A percentile compares a stretch with the other conserved stretches of the same genome.
Conservation (phyloP, 1,140 invertebrate species). For the Agrypnia vestita region DNA sequence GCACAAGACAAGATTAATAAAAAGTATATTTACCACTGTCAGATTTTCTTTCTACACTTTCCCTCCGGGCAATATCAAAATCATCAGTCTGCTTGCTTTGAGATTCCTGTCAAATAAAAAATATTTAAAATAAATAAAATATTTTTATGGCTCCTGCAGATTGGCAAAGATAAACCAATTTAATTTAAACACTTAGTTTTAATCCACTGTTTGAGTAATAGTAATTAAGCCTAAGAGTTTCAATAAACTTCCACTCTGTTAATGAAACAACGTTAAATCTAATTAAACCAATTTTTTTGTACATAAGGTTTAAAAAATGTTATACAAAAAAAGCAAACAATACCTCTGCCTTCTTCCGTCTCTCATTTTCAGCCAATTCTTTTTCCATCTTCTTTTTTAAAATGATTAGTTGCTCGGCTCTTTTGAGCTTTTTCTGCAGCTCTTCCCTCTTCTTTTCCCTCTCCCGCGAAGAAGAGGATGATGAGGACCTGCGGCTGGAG, state of each 20-base stretch:
- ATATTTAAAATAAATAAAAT: constrained; percentile 5
- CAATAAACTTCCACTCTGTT: too few species aligned
- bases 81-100: constrained; percentile 13
- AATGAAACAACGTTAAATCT: too few species aligned
- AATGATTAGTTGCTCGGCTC: constrained; percentile 69
- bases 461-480: constrained; percentile 47
- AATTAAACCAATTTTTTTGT: too few species aligned
- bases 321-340: constrained; percentile 20
- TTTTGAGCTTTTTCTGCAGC: constrained; percentile 68
- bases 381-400: constrained; percentile 75
- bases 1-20: not conserved
- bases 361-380: constrained; percentile 68
- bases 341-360: constrained; percentile 62
- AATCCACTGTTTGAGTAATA: too few species aligned
- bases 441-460: constrained; percentile 61
- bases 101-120: constrained; percentile 24
- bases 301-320: constrained; percentile 1
- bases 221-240: too few species aligned
- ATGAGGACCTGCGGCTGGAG: not conserved
- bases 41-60: constrained; percentile 11
- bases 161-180: not conserved
- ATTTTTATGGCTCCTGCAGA: not conserved
- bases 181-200: too few species aligned
- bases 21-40: not conserved
- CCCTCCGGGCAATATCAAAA: constrained; percentile 26